These are phyloP conservation scores for Mus pahari DNA, from an alignment of 2,113 vertebrate genomes.

Conservation along the genomic window DNA sequence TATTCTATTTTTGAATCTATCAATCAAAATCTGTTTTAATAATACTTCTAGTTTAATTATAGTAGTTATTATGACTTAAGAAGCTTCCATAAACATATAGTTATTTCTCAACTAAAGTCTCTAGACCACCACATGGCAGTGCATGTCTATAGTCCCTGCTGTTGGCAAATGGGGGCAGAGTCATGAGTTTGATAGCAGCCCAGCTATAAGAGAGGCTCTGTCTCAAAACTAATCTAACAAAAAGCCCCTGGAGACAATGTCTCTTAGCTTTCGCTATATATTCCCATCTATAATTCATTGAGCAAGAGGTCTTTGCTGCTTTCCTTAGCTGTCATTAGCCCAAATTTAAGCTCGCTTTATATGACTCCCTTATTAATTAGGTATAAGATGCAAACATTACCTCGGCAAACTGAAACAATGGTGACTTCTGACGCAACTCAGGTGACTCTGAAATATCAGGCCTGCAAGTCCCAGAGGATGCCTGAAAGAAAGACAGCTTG, in stretches of 20 bases:
- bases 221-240: not conserved
- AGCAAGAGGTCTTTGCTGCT: not conserved
- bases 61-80: constrained; percentile 28
- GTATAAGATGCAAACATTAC: constrained; percentile 81
- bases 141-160: not conserved
- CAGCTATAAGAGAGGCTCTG: not conserved
- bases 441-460: constrained; percentile 88
- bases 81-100: not conserved
- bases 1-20: constrained; percentile 26
- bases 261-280: constrained; percentile 36
- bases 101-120: constrained; percentile 48
- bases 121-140: not conserved
- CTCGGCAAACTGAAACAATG: constrained; percentile 92
- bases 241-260: not conserved
- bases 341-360: constrained; percentile 31
- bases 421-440: constrained; percentile 89
- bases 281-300: constrained; percentile 30
- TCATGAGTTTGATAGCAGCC: not conserved
- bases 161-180: not conserved
- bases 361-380: constrained; percentile 10
- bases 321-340: not conserved
- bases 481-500: constrained; percentile 77
- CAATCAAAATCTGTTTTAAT: constrained; percentile 1
- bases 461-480: constrained; percentile 88
- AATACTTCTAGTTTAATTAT: constrained; percentile 33